Conservation (phyloP, 1,140 invertebrate genomes). For the Coelopa frigida region DNA sequence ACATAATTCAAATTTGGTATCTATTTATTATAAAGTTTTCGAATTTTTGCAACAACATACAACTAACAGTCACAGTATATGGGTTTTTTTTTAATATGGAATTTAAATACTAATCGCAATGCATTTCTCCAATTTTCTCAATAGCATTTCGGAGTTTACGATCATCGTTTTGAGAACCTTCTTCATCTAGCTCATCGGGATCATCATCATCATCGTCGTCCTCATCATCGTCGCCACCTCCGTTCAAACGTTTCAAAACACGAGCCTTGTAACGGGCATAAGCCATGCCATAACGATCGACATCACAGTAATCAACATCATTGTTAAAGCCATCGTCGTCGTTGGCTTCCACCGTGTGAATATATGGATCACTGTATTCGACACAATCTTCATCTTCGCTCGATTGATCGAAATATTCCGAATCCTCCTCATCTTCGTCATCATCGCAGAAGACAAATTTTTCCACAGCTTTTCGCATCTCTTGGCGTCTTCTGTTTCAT, state of each 20-base stretch:
- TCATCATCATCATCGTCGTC: constrained; percentile 34
- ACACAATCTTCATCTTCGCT: constrained; percentile 45
- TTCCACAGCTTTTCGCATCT: constrained; percentile 3
- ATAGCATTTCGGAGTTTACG: too few relatives aligned
- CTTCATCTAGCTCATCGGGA: too few relatives aligned
- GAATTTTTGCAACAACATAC: too few relatives aligned
- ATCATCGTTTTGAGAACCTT: too few relatives aligned
- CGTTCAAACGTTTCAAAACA: constrained; percentile 31
- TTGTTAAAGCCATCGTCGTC: constrained; percentile 42
- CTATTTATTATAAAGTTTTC: too few relatives aligned
- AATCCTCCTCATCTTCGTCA: constrained; percentile 19
- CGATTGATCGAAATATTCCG: constrained; percentile 29
- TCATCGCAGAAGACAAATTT: constrained; percentile 40
- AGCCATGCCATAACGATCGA: constrained; percentile 47
- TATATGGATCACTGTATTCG: constrained; percentile 36
- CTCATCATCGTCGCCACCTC: constrained; percentile 44
- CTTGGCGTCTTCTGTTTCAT: constrained; percentile 27
- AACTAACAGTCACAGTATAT: too few relatives aligned
- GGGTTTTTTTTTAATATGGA: too few relatives aligned
- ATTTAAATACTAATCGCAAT: too few relatives aligned
- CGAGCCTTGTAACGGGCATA: constrained; percentile 52
- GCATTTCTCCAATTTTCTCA: too few relatives aligned
- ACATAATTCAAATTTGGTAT: too few relatives aligned
- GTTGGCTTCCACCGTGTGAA: constrained; percentile 44
- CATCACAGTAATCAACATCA: constrained; percentile 47